phyloP scores from a whole-genome alignment of 37 sponge, comb jelly and placozoan genomes.

The Hormiphora californensis region DNA sequence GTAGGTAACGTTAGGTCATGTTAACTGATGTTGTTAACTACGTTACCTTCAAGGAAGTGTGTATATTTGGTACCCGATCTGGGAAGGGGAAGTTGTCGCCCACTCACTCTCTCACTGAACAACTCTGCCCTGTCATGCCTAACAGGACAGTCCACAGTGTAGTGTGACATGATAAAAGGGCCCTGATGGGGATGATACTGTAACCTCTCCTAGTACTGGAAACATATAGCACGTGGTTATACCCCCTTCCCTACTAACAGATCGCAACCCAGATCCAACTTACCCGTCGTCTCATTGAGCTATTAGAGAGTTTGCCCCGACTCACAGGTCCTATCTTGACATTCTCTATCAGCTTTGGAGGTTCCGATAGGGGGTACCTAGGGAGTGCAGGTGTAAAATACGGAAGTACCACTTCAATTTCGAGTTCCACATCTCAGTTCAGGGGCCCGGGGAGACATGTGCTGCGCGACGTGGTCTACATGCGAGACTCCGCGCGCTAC shows the following conservation, averaged over 20 bases:
- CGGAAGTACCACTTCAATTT: too few species aligned
- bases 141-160: background rate
- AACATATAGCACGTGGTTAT: background rate
- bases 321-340: too few species aligned
- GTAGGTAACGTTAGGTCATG: background rate
- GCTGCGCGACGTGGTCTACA: too few species aligned
- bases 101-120: slow-evolving; percentile 9
- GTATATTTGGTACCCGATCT: background rate
- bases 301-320: background rate
- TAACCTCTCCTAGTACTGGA: background rate
- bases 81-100: background rate
- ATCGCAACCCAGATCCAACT: background rate
- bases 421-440: too few species aligned
- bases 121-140: background rate
- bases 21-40: too few species aligned
- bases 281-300: slow-evolving; percentile 29
- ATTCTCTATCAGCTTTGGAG: too few species aligned
- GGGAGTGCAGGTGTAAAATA: too few species aligned
- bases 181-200: slow-evolving; percentile 8
- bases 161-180: slow-evolving; percentile 34
- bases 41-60: background rate
- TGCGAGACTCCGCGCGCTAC: too few species aligned
- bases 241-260: background rate
- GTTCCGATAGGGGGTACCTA: too few species aligned
- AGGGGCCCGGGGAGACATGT: too few species aligned